These are phyloP conservation scores for Amblyopsis hoosieri DNA, from an alignment of 2,797 vertebrate genomes.

Conservation along the genomic window DNA sequence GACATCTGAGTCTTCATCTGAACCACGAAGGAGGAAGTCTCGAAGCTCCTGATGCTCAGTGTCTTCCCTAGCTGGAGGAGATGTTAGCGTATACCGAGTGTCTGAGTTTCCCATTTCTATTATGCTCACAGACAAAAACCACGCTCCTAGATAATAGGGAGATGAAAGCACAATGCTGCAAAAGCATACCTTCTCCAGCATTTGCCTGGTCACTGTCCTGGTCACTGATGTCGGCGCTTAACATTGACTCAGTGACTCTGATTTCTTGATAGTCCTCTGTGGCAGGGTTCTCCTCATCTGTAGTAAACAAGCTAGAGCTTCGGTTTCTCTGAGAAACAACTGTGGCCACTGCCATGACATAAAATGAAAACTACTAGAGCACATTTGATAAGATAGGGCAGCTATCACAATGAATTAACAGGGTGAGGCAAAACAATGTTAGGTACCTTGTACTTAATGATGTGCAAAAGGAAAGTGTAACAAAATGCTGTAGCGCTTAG, in stretches of 20 bases:
- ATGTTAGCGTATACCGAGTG: background rate
- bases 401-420: too few relatives aligned
- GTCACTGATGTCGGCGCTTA: conserved; percentile 48
- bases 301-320: conserved; percentile 11
- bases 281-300: conserved; percentile 49
- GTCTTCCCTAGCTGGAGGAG: conserved; percentile 43
- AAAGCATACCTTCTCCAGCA: conserved; percentile 61
- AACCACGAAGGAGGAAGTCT: conserved; percentile 74
- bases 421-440: too few relatives aligned
- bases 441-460: too few relatives aligned
- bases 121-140: background rate
- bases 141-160: too few relatives aligned
- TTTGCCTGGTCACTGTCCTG: conserved; percentile 21
- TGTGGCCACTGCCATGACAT: too few relatives aligned
- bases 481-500: too few relatives aligned
- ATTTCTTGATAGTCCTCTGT: conserved; percentile 56
- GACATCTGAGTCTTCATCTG: conserved; percentile 60
- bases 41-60: conserved; percentile 58
- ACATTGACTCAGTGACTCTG: conserved; percentile 27
- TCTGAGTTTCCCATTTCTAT: background rate
- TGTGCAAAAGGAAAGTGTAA: too few relatives aligned
- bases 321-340: background rate
- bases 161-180: too few relatives aligned
- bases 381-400: too few relatives aligned
- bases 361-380: too few relatives aligned